These are phyloP conservation scores for Sandelia bainsii DNA, from an alignment of 2,797 vertebrate genomes.

Conservation along the genomic window DNA sequence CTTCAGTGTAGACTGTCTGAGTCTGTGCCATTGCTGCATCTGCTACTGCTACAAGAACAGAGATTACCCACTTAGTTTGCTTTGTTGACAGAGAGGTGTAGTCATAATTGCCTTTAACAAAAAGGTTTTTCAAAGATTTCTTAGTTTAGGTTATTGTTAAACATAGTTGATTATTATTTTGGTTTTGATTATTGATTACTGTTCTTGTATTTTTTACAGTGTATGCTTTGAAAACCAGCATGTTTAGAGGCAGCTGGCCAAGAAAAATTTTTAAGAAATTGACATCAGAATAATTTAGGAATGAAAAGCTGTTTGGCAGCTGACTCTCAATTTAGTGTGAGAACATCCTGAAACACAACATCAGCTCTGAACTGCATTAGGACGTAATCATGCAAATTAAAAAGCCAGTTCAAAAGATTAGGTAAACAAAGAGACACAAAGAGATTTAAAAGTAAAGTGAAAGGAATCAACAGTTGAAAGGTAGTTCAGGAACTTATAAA, in stretches of 20 bases:
- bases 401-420: no score
- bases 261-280: not conserved
- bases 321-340: no score
- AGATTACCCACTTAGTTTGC: slow-evolving; percentile 8
- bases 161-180: no score
- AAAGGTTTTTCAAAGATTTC: not conserved
- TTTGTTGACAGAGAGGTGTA: not conserved
- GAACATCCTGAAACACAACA: no score
- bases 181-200: no score
- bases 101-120: not conserved
- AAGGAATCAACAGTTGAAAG: not conserved
- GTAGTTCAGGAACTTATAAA: not conserved
- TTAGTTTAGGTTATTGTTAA: not conserved
- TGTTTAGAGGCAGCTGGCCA: not conserved
- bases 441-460: not conserved
- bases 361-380: no score
- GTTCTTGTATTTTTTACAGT: not conserved
- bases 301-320: not conserved
- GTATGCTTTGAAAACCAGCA: not conserved
- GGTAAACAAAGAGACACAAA: no score
- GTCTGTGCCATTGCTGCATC: slow-evolving; percentile 92
- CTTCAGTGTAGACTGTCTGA: slow-evolving; percentile 90
- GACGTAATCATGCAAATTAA: no score
- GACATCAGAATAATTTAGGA: not conserved
- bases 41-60: slow-evolving; percentile 86